Evolutionary conservation across 2,797 vertebrate genomes (phyloP), one percentile per base, ranked within the genome.

Genomic region (Chanos chanos): DNA sequence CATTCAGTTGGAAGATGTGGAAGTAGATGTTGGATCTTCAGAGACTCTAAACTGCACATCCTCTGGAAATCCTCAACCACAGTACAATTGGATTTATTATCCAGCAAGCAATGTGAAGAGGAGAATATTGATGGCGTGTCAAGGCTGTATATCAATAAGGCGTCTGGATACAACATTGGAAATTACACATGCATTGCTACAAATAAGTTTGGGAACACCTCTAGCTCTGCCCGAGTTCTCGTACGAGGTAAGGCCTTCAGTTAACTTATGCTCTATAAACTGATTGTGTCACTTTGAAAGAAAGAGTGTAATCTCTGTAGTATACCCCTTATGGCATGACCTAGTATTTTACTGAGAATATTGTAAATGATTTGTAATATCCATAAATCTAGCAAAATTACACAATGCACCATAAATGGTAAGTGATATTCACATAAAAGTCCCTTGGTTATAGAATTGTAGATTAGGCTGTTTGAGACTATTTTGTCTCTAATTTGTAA

Each of bases 1-100:
- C 2, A 85, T 87, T 45, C 5, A 82, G 45, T 81, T 87, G 1
- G 70, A 80, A 43, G 76, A 81, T 68, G 33, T 65, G 4, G 74
- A 73, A 12, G 75, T 77, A 0, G n/a, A 74, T 0, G 2, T 64
- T 3, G 85, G 83, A 18, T 69, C 59, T 5, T 2, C 3, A 9
- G 34, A 71, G 28, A 13, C 1, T 28, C 73, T 87, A 40, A 86
- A 77, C 43, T 89, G 87, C 56, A 66, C 70, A 15, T 79, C 79
- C 16, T 41, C 0, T 0, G 73, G 74, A 1, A 60, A 76, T 40
- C 86, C 87, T 3, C 62, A 18, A 5, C 83, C 81, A 6, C 7
- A 21, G 0, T 87, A 85, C 40, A 13, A 0, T 1, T 89, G 87
- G 87, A 39, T 1, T 47, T 82, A 81, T 49, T 64, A 61, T 57